Evolutionary conservation across 2,888 invertebrate genomes (phyloP).

Genomic region (Drosophila suboccidentalis): DNA sequence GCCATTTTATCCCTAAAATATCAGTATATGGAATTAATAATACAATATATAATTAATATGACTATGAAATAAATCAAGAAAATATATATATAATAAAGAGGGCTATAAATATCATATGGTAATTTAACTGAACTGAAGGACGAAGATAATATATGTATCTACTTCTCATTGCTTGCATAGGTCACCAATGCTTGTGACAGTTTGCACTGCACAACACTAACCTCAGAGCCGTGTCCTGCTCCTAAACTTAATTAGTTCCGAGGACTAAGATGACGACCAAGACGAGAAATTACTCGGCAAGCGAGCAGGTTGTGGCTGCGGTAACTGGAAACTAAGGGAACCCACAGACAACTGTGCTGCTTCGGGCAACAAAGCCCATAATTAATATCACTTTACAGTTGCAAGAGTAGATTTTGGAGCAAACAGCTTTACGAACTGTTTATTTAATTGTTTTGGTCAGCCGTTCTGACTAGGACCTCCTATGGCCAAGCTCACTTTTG

Average conservation of each 20-base stretch:
- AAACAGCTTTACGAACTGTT: conserved; percentile 47
- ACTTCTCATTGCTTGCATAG: not conserved
- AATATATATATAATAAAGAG: too few species aligned
- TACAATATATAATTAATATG: too few species aligned
- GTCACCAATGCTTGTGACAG: not conserved
- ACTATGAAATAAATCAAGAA: too few species aligned
- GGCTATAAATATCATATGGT: too few species aligned
- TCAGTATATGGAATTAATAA: too few species aligned
- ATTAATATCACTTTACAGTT: conserved; percentile 69
- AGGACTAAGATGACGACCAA: not conserved
- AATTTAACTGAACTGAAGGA: too few species aligned
- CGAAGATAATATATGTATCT: not conserved
- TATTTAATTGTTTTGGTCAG: conserved; percentile 30
- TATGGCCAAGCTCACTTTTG: not conserved
- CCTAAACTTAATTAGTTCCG: not conserved
- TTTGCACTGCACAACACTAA: not conserved
- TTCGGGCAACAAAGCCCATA: conserved; percentile 60
- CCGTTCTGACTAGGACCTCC: not conserved
- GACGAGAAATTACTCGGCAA: not conserved
- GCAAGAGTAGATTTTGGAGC: conserved; percentile 14
- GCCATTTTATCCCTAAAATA: conserved; percentile 3
- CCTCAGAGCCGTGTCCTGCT: not conserved
- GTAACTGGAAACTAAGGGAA: not conserved
- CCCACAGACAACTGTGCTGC: conserved; percentile 22
- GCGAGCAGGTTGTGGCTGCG: not conserved